Base-by-base conservation (phyloP, 2,113 vertebrate species). In the Melanostigma gelatinosum region DNA sequence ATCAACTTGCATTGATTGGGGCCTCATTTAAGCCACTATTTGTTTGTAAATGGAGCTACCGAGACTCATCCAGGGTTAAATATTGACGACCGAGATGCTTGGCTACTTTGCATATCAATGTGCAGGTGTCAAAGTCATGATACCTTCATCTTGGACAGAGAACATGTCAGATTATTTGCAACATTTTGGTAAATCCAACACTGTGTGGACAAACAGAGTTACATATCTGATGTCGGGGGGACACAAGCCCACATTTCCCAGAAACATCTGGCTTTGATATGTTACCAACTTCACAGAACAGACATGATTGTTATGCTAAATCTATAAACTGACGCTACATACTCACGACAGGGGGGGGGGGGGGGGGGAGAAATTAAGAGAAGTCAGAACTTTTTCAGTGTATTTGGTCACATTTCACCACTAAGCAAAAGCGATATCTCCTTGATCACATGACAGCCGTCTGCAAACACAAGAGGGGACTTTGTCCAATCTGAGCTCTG, bases 1-100 rank as follows among this genome's bases (percentile, higher is more conserved):
- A 93, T 94, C 93, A 95, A 95, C 95, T 92, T 87, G 42, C 84
- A 96, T 96, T 94, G 95, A 96, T 95, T 82, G 86, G 91, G 79
- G 85, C 90, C 88, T 92, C 77, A 81, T 92, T 82, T 88, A 90
- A 89, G 84, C 88, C 89, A 85, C 88, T 87, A 90, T 89, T 91
- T 93, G 88, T 93, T 90, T 88, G 89, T 89, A 90, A 92, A 88
- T 88, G 92, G 55, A 85, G 84, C 89, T 83, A 79, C 58, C 54
- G 80, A 92, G 85, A 82, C 82, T 89, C 73, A 71, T 72, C 48
- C 69, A 24, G 75, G 79, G 79, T 90, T 88, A 91, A 93, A 93
- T 85, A 80, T 58, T 60, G 34, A 81, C 87, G 78, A 46, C 52
- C 9, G 32, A 78, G 36, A 84, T 4, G 6, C 40, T 75, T 29